Conservation (phyloP, 1,140 invertebrate genomes). For the Temnothorax curvispinosus region DNA sequence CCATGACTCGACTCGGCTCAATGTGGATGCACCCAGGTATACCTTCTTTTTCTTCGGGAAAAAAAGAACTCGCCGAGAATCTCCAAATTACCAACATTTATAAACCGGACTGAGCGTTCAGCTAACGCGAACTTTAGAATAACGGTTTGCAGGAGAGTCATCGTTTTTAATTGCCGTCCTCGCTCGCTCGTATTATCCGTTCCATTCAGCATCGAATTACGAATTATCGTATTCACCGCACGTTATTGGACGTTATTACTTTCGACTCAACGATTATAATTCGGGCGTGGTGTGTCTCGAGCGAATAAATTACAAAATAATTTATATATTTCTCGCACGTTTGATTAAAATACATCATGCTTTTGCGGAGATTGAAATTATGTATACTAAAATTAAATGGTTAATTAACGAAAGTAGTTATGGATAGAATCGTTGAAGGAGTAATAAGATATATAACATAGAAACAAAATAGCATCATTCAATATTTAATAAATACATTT, state of each 20-base stretch:
- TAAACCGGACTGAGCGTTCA: slow-evolving; percentile 17
- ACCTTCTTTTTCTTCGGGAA: neutral
- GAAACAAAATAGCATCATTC: neutral
- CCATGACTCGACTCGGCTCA: slow-evolving; percentile 3
- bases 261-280: slow-evolving; percentile 40
- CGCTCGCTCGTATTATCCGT: slow-evolving; percentile 8
- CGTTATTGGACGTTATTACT: slow-evolving; percentile 43
- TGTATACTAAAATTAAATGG: neutral
- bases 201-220: slow-evolving; percentile 20
- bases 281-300: neutral
- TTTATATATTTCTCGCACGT: neutral
- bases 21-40: slow-evolving; percentile 12
- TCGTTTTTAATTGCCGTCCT: slow-evolving; percentile 46
- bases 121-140: slow-evolving; percentile 57
- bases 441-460: neutral
- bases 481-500: slow-evolving; percentile 3
- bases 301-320: slow-evolving; percentile 3
- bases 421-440: neutral
- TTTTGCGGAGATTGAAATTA: neutral
- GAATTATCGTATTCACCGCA: slow-evolving; percentile 38
- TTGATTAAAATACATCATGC: neutral
- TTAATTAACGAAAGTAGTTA: neutral
- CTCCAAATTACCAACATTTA: slow-evolving; percentile 66
- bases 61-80: slow-evolving; percentile 15
- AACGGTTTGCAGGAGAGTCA: slow-evolving; percentile 38